A percentile compares a stretch with the other conserved stretches of the same genome.
Conservation (phyloP, 2,888 invertebrate species). For the Gastrophysa polygoni region DNA sequence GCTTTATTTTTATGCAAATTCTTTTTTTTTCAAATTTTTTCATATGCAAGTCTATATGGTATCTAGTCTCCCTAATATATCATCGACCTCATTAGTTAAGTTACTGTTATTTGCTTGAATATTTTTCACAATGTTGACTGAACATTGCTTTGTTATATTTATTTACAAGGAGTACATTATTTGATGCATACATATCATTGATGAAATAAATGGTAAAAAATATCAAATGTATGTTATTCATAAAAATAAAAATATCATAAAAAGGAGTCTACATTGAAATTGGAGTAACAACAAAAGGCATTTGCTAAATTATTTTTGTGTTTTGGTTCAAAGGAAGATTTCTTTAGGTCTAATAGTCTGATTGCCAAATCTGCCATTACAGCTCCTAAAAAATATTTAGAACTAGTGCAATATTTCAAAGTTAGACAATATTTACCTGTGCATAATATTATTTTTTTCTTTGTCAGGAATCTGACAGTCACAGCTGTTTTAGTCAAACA, state of each 20-base stretch:
- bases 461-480: slow-evolving; percentile 75
- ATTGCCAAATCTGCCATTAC: slow-evolving; percentile 76
- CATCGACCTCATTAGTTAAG: too few species aligned
- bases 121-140: neutral
- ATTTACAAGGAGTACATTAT: slow-evolving; percentile 36
- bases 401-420: neutral
- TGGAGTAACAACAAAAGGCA: slow-evolving; percentile 89
- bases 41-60: too few species aligned
- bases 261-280: slow-evolving; percentile 62
- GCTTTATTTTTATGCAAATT: too few species aligned
- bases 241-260: too few species aligned
- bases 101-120: neutral
- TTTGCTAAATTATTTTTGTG: slow-evolving; percentile 92
- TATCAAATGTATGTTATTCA: slow-evolving; percentile 10
- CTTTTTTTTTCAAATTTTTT: too few species aligned
- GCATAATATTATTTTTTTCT: slow-evolving; percentile 81
- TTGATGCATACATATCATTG: slow-evolving; percentile 49
- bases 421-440: too few species aligned
- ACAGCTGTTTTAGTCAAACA: slow-evolving; percentile 83
- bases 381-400: slow-evolving; percentile 63
- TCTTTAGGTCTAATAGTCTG: slow-evolving; percentile 67
- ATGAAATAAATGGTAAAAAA: slow-evolving; percentile 28
- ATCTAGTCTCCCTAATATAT: too few species aligned
- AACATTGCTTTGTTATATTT: slow-evolving; percentile 18
- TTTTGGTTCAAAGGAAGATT: slow-evolving; percentile 75